Conservation (phyloP, 2,888 invertebrate species). For the Agonum fuliginosum region DNA sequence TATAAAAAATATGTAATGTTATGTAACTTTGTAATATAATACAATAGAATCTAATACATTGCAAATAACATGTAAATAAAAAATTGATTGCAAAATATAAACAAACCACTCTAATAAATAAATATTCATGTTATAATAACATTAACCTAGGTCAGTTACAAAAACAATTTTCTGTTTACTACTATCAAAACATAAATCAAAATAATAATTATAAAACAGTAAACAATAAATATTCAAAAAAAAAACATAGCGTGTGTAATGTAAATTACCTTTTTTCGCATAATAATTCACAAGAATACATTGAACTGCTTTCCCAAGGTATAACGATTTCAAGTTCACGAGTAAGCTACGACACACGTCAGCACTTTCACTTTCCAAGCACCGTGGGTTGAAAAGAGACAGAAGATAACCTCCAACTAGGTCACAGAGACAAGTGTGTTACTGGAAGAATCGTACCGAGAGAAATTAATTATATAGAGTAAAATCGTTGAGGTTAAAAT, state of each 20-base stretch:
- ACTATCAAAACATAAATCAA: constrained; percentile 1
- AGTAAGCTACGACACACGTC: constrained; percentile 31
- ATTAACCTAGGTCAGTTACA: no score
- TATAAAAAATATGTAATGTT: no score
- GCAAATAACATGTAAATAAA: no score
- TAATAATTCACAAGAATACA: constrained; percentile 2
- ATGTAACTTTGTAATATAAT: no score
- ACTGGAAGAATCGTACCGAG: neutral
- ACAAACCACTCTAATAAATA: no score
- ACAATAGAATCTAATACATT: no score
- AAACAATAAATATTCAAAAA: neutral
- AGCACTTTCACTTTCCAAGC: constrained; percentile 38
- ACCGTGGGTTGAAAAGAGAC: constrained; percentile 25
- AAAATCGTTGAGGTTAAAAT: neutral
- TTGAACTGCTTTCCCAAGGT: constrained; percentile 44
- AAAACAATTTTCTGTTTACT: neutral
- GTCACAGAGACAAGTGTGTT: constrained; percentile 21
- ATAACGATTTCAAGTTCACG: constrained; percentile 44
- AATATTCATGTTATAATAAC: no score
- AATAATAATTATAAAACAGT: neutral
- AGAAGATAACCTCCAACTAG: neutral
- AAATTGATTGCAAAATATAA: no score
- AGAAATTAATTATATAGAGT: constrained; percentile 19
- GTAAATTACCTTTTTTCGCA: neutral
- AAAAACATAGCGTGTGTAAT: neutral